These are phyloP conservation scores for Centroberyx gerrardi DNA, from an alignment of 2,797 vertebrate species.

Conservation along the genomic window DNA sequence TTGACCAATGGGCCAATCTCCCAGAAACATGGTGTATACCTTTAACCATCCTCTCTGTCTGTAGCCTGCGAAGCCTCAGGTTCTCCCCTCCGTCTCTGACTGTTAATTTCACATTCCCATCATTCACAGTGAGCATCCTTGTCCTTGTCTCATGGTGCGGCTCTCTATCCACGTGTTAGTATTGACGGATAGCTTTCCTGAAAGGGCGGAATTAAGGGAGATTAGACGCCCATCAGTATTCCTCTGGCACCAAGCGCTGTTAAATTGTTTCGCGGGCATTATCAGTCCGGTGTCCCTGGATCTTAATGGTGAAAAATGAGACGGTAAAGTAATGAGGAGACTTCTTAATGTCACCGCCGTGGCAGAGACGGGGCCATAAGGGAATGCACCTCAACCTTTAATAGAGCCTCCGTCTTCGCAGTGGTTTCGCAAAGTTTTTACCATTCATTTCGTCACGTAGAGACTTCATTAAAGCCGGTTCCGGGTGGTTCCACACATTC, in stretches of 20 bases:
- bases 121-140: conserved; percentile 16
- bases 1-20: too few relatives aligned
- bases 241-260: conserved; percentile 51
- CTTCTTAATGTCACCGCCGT: conserved; percentile 52
- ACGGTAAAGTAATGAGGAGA: conserved; percentile 40
- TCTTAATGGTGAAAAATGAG: conserved; percentile 67
- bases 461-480: conserved; percentile 2
- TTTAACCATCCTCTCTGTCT: neutral
- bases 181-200: conserved; percentile 44
- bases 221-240: conserved; percentile 70
- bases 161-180: conserved; percentile 36
- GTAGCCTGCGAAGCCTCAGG: conserved; percentile 14
- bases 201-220: conserved; percentile 56
- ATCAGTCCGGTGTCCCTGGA: conserved; percentile 60
- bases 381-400: conserved; percentile 20
- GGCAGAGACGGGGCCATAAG: conserved; percentile 31
- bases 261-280: conserved; percentile 67
- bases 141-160: conserved; percentile 11
- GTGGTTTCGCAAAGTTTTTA: neutral
- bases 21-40: too few relatives aligned
- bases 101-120: conserved; percentile 50
- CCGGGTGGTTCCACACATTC: conserved; percentile 12
- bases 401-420: conserved; percentile 10
- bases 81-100: conserved; percentile 28
- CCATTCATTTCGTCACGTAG: conserved; percentile 23